Evolutionary conservation across 2,797 vertebrate species (phyloP), one percentile per base, ranked within the genome.

Genomic region (Pseudomugil gertrudae): DNA sequence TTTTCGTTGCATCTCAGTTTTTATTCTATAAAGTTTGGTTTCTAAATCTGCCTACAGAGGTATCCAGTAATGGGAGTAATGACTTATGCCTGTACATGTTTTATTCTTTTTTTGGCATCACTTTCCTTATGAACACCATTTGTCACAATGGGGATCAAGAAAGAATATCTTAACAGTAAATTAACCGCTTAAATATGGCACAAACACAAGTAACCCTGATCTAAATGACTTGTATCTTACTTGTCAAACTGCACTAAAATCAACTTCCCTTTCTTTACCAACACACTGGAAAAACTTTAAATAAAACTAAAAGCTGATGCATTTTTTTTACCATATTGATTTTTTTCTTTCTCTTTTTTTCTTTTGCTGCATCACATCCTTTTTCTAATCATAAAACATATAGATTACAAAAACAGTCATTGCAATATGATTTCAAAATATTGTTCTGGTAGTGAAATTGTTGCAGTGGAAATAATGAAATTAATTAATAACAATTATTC

Each of bases 1-100:
- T 86, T 83, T 81, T 78, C 70, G 62, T 27, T 56, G 54, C 24
- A 40, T 64, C 38, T 76, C 50, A 74, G 56, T 24, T 33, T 69
- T 72, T 63, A 68, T 56, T 74, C 35, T 38, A 33, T 30, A 57
- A 26, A 9, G 55, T 32, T 63, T 71, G 9, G 5, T 27, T 55
- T 27, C 62, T 38, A 38, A 14, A 38, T 47, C 29, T 8, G 38
- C 26, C 51, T 56, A 23, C 55, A 54, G 19, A 57, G 1, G 32
- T 29, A 64, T 47, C 40, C 23, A 24, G 66, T 72, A 35, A 32
- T n/a, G 55, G 14, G 32, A 64, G 35, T 13, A 35, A 58, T 47
- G 29, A 40, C 38, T 55, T 63, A 65, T 68, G 26, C 57, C 26
- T 68, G 29, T 48, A 50, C 77, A 77, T 62, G 32, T 26, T 74